phyloP scores from a whole-genome alignment of 2,797 vertebrate species.

The Poeciliopsis gracilis region DNA sequence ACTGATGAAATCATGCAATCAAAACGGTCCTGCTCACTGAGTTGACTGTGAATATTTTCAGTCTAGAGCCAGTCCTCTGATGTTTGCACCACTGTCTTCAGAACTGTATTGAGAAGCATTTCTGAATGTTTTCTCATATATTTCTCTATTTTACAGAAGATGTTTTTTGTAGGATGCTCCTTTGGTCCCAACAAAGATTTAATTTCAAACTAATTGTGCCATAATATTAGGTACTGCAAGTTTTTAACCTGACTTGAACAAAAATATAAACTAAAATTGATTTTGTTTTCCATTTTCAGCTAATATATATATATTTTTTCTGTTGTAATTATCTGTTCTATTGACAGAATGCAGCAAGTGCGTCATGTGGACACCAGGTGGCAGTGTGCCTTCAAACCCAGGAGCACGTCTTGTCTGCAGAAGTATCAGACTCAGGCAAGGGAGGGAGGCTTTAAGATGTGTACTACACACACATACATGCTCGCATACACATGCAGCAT shows the following conservation, averaged over 20 bases:
- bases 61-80: neutral
- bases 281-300: neutral
- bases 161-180: neutral
- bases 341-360: conserved; percentile 16
- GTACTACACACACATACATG: conserved; percentile 44
- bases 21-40: neutral
- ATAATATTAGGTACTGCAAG: neutral
- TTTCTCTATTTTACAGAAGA: neutral
- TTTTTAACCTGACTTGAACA: neutral
- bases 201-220: neutral
- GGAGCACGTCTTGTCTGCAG: conserved; percentile 60
- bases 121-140: neutral
- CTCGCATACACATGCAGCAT: conserved; percentile 49
- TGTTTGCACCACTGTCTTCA: neutral
- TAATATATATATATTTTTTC: neutral
- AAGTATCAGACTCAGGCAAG: conserved; percentile 52
- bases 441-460: conserved; percentile 49
- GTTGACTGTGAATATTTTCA: neutral
- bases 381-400: conserved; percentile 62
- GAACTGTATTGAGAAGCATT: neutral
- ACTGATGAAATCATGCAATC: neutral
- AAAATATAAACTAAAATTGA: neutral
- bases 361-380: conserved; percentile 65
- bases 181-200: neutral
- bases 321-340: neutral